Percentiles rank a stretch among this genome's conserved stretches.
Conservation (phyloP, 1,140 invertebrate species). For the Drosophila kanapiae region DNA sequence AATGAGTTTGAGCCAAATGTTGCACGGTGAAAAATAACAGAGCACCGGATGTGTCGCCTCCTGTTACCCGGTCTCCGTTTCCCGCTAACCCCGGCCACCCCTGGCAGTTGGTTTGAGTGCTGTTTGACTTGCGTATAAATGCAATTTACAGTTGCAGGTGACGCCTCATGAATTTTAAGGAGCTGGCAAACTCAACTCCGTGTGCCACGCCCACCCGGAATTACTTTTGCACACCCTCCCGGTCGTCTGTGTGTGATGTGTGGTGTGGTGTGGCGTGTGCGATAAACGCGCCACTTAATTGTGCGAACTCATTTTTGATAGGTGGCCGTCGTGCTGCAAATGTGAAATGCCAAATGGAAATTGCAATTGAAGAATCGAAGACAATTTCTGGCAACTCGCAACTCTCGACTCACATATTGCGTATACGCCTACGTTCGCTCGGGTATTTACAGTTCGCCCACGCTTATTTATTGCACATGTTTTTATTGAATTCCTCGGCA, state of each 20-base stretch:
- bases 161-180: constrained; percentile 82
- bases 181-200: constrained; percentile 39
- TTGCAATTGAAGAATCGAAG: constrained; percentile 37
- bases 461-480: constrained; percentile 80
- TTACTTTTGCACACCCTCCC: constrained; percentile 56
- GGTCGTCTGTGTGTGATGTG: not conserved
- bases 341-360: constrained; percentile 23
- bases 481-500: constrained; percentile 79
- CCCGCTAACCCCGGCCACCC: constrained; percentile 1
- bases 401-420: constrained; percentile 17
- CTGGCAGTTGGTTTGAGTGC: constrained; percentile 53
- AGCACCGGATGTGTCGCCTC: constrained; percentile 37
- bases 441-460: constrained; percentile 47
- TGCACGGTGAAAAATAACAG: constrained; percentile 60
- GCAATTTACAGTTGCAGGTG: constrained; percentile 78
- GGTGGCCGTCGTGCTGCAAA: constrained; percentile 19
- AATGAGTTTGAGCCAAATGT: constrained; percentile 38
- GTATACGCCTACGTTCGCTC: constrained; percentile 50
- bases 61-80: not conserved
- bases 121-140: constrained; percentile 81
- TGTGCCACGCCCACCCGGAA: constrained; percentile 44
- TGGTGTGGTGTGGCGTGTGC: constrained; percentile 40
- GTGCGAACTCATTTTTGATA: constrained; percentile 54
- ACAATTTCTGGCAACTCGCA: constrained; percentile 4
- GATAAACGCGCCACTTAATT: constrained; percentile 79